A percentile compares a stretch with the other conserved stretches of the same genome.
Evolutionary conservation across 2,888 invertebrate species (phyloP).

Genomic region (Noctua fimbriata): DNA sequence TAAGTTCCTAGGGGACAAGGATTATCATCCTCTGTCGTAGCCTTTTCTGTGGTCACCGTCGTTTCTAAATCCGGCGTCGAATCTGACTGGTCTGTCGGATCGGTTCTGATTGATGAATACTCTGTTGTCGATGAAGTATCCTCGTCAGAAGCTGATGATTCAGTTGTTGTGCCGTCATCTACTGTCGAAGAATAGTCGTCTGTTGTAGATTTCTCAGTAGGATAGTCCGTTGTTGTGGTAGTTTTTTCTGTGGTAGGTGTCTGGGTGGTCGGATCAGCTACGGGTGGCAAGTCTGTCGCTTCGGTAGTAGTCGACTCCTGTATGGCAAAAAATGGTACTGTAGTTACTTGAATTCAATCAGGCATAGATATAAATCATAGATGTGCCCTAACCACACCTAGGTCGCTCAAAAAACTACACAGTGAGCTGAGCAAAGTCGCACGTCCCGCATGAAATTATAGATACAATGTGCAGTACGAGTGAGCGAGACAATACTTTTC

Average conservation of each 20-base stretch:
- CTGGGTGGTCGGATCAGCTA: neutral
- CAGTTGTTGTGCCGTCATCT: neutral
- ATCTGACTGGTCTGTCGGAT: neutral
- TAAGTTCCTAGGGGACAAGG: constrained; percentile 66
- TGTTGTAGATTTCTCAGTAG: neutral
- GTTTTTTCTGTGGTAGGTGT: constrained; percentile 8
- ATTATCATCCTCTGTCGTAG: constrained; percentile 35
- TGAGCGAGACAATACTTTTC: neutral
- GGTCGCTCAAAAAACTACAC: neutral
- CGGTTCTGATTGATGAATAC: neutral
- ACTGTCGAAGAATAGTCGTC: neutral
- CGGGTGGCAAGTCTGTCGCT: constrained; percentile 1
- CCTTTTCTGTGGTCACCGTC: constrained; percentile 26
- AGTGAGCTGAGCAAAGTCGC: neutral
- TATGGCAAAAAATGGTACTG: neutral
- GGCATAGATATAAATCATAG: neutral
- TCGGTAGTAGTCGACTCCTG: constrained; percentile 8
- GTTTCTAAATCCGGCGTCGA: constrained; percentile 11
- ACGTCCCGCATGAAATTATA: neutral
- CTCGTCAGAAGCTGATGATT: neutral
- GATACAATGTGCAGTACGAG: neutral
- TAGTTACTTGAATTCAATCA: neutral
- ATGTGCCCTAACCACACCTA: neutral
- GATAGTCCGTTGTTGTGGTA: neutral
- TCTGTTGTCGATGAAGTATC: constrained; percentile 1